phyloP scores from a whole-genome alignment of 2,113 vertebrate species.

The Paradoxurus hermaphroditus region DNA sequence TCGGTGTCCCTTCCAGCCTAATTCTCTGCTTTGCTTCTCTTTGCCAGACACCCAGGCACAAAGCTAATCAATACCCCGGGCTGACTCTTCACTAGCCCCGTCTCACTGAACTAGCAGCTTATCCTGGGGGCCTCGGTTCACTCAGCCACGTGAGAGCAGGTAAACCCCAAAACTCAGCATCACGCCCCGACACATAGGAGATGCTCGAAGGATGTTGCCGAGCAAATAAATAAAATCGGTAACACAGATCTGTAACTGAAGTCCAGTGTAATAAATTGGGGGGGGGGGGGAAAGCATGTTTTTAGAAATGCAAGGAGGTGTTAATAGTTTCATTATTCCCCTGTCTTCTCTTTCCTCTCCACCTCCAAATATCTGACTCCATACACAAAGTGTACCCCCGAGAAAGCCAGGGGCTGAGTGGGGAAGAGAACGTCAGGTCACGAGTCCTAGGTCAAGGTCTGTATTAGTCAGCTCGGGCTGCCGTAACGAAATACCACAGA shows the following conservation, averaged over 20 bases:
- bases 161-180: neutral
- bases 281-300: neutral
- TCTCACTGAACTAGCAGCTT: neutral
- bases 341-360: neutral
- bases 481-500: neutral
- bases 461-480: neutral
- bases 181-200: neutral
- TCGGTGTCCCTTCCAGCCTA: neutral
- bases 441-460: neutral
- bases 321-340: neutral
- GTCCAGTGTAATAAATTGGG: neutral
- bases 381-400: neutral
- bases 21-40: neutral
- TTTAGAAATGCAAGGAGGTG: slow-evolving; percentile 2
- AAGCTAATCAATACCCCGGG: neutral
- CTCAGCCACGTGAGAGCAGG: neutral
- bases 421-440: neutral
- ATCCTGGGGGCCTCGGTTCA: neutral
- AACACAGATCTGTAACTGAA: neutral
- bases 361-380: neutral
- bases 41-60: neutral
- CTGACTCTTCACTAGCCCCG: neutral
- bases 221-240: neutral
- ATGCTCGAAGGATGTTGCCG: neutral
- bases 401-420: neutral